Percentiles rank a stretch among this genome's conserved stretches.
Conservation (phyloP, 2,888 invertebrate species). For the Helleia helle region DNA sequence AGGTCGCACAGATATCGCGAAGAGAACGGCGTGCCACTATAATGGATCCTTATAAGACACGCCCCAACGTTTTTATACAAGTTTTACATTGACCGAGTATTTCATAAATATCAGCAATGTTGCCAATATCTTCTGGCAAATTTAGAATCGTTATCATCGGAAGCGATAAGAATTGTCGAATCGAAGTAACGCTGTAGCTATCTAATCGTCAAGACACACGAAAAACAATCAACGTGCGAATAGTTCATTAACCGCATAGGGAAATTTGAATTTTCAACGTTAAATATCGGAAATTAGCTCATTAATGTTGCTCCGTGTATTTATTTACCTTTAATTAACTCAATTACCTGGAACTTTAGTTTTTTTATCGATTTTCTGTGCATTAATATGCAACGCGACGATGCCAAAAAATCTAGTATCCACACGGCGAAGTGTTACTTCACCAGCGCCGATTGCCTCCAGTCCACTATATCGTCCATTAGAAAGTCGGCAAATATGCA, state of each 20-base stretch:
- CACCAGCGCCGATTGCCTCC: constrained; percentile 70
- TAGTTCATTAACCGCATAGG: constrained; percentile 52
- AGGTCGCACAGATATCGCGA: constrained; percentile 60
- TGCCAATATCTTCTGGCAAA: constrained; percentile 13
- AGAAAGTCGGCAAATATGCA: constrained; percentile 74
- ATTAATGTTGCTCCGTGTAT: no score
- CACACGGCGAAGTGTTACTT: constrained; percentile 70
- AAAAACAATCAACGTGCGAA: constrained; percentile 36
- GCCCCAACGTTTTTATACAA: constrained; percentile 27
- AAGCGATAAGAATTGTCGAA: constrained; percentile 43
- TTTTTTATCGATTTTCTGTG: neutral
- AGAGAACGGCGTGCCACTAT: constrained; percentile 67
- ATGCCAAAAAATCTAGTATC: constrained; percentile 24
- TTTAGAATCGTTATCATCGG: constrained; percentile 29
- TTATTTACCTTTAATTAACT: no score
- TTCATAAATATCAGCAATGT: neutral
- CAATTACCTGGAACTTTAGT: no score
- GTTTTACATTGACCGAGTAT: neutral
- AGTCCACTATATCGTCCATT: constrained; percentile 70
- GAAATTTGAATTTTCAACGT: constrained; percentile 21
- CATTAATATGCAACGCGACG: neutral
- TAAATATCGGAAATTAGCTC: constrained; percentile 24
- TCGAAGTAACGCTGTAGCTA: constrained; percentile 33
- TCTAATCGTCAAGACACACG: constrained; percentile 43
- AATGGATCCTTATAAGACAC: constrained; percentile 62